Evolutionary conservation across 2,113 vertebrate genomes (phyloP), one percentile per base, ranked within the genome.

Genomic region (Notarius lentiginosus): DNA sequence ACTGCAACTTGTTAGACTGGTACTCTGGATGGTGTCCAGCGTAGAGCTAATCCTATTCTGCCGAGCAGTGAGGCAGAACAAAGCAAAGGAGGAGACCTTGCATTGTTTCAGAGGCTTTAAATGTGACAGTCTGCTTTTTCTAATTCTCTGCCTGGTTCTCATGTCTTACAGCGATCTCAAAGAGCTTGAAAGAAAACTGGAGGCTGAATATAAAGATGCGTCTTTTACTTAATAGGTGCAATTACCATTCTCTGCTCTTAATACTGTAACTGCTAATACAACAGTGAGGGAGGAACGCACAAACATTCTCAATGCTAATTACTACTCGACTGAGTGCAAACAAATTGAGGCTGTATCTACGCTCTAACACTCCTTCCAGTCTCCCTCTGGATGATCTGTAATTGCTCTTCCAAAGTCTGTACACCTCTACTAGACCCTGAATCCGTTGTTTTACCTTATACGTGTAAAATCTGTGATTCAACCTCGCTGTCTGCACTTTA

Each of bases 21-120:
- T 85, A 49, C 63, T 79, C 73, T 91, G 90, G 88, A 88, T 51
- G n/a, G 60, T 65, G 53, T 88, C 87, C 87, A 86, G 58, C 51
- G 47, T 86, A 49, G 56, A 81, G 81, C 84, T 92, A 93, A 92
- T 93, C 91, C 93, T 85, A 89, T 89, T 93, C 91, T 90, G 90
- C 89, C 86, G 87, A 91, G 88, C 87, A 87, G 83, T 87, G 87
- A 86, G 86, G 91, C 91, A 92, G 87, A 79, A 89, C 90, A 91
- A 92, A 88, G 87, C 83, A 86, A 86, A 92, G 90, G 87, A 89
- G 73, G 82, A 83, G 89, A 91, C 92, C 93, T 93, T 93, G 91
- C 17, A n/a, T 51, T 82, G 90, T 92, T 93, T 92, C 87, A 90
- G 90, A 84, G 87, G 94, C 93, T 94, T 93, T 90, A 91, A 91